These are phyloP conservation scores for Encarsia formosa DNA, from an alignment of 2,888 invertebrate species.

Conservation along the genomic window DNA sequence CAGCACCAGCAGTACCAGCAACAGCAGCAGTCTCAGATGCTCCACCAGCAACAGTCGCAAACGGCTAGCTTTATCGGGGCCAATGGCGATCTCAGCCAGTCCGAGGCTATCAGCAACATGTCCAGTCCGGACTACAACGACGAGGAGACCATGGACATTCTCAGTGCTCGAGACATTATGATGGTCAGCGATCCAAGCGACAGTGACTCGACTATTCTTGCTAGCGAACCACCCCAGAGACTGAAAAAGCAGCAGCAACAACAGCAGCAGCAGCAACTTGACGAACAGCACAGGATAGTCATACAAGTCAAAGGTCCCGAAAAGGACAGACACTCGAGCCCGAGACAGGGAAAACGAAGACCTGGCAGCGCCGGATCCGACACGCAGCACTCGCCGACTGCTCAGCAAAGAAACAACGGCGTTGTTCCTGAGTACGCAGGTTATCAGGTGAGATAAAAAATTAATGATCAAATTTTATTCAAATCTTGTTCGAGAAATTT, in stretches of 20 bases:
- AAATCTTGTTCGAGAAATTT: too few relatives aligned
- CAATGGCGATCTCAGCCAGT: slow-evolving; percentile 74
- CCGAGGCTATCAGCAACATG: slow-evolving; percentile 84
- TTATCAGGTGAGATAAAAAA: slow-evolving; percentile 54
- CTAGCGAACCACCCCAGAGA: slow-evolving; percentile 69
- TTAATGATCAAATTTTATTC: not conserved
- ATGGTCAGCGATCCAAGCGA: slow-evolving; percentile 89
- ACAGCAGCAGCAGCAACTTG: slow-evolving; percentile 54
- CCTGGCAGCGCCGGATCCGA: slow-evolving; percentile 31
- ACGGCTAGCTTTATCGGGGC: slow-evolving; percentile 28
- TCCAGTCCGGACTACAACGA: slow-evolving; percentile 88
- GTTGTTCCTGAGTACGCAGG: slow-evolving; percentile 58
- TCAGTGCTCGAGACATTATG: slow-evolving; percentile 73
- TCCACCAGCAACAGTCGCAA: slow-evolving; percentile 5
- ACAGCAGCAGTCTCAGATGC: not conserved
- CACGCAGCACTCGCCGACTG: slow-evolving; percentile 20
- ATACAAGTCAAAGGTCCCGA: slow-evolving; percentile 72
- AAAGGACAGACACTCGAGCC: slow-evolving; percentile 47
- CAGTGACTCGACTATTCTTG: slow-evolving; percentile 82
- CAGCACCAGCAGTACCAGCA: slow-evolving; percentile 1
- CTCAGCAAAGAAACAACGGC: slow-evolving; percentile 23
- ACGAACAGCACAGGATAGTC: slow-evolving; percentile 71
- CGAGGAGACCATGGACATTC: slow-evolving; percentile 76
- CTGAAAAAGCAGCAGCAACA: slow-evolving; percentile 50
- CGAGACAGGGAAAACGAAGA: slow-evolving; percentile 39